A percentile compares a stretch with the other conserved stretches of the same genome.
These are phyloP conservation scores for Drosophila tani DNA, from an alignment of 1,140 invertebrate genomes.

Conservation along the genomic window DNA sequence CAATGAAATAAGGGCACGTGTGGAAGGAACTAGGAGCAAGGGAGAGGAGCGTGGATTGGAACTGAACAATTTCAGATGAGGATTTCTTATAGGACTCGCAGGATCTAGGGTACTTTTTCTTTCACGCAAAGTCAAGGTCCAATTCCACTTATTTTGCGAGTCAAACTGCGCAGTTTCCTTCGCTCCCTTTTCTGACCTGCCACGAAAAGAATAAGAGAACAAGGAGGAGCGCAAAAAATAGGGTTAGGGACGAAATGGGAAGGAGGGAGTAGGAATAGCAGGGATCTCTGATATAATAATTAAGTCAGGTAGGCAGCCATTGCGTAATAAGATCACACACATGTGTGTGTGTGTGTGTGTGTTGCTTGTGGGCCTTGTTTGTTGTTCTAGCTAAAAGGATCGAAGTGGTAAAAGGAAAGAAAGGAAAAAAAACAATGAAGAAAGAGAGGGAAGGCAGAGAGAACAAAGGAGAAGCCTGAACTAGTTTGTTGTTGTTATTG, in stretches of 20 bases:
- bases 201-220: not conserved
- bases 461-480: slow-evolving; percentile 58
- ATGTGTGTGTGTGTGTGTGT: slow-evolving; percentile 23
- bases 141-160: slow-evolving; percentile 45
- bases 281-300: slow-evolving; percentile 74
- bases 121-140: slow-evolving; percentile 68
- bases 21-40: slow-evolving; percentile 33
- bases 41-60: not conserved
- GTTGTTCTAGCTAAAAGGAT: slow-evolving; percentile 75
- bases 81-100: slow-evolving; percentile 56
- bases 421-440: slow-evolving; percentile 8
- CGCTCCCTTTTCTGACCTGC: slow-evolving; percentile 58
- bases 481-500: slow-evolving; percentile 60
- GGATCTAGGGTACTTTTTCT: slow-evolving; percentile 40
- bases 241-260: slow-evolving; percentile 4
- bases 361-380: slow-evolving; percentile 36
- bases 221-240: not conserved
- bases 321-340: slow-evolving; percentile 69
- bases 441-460: slow-evolving; percentile 18
- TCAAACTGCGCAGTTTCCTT: slow-evolving; percentile 68
- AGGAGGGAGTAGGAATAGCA: slow-evolving; percentile 13
- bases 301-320: slow-evolving; percentile 79
- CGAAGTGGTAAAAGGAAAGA: slow-evolving; percentile 20
- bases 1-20: slow-evolving; percentile 78
- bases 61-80: slow-evolving; percentile 22